Evolutionary conservation across 2,888 invertebrate species (phyloP).

Genomic region (Chalcosyrphus nemorum): DNA sequence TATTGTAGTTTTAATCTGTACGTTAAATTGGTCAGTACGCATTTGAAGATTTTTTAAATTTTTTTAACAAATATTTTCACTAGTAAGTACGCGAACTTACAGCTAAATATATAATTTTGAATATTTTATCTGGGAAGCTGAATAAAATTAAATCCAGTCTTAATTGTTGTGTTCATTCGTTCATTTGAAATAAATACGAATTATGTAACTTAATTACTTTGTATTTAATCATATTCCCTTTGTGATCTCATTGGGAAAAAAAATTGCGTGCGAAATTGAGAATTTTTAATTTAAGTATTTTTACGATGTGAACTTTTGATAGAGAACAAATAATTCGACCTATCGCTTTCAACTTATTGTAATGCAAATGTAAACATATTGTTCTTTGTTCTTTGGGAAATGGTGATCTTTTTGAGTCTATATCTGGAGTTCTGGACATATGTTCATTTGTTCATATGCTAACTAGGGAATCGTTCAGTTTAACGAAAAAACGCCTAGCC

Average conservation of each 20-base stretch:
- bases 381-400: not conserved
- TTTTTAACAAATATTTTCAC: not conserved
- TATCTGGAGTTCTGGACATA: not conserved
- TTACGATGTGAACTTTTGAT: not conserved
- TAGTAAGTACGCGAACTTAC: constrained; percentile 26
- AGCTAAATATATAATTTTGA: not conserved
- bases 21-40: constrained; percentile 67
- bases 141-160: not conserved
- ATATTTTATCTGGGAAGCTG: constrained; percentile 1
- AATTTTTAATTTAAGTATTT: not conserved
- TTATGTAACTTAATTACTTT: constrained; percentile 41
- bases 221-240: not conserved
- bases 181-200: not conserved
- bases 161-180: not conserved
- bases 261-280: not conserved
- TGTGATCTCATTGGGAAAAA: not conserved
- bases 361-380: no score
- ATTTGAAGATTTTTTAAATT: no score
- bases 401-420: not conserved
- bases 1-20: constrained; percentile 52
- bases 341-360: no score
- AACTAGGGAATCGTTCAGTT: not conserved
- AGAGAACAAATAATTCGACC: not conserved
- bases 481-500: not conserved
- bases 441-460: no score